These are phyloP conservation scores for Scartelaos histophorus DNA, from an alignment of 2,113 vertebrate genomes.

Conservation along the genomic window DNA sequence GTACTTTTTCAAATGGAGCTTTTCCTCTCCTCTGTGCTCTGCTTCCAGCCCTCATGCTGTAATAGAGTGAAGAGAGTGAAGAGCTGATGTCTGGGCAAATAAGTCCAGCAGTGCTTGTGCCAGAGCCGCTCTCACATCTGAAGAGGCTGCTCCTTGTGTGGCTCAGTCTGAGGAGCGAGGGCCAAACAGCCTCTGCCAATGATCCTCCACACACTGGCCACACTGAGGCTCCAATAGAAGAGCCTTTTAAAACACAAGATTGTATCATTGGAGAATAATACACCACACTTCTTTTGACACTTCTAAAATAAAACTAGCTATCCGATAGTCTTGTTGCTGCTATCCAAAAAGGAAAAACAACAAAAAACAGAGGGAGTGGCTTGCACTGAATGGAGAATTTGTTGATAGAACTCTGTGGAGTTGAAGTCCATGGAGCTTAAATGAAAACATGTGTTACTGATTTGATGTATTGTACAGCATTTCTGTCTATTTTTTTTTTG, in stretches of 20 bases:
- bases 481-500: too few species aligned
- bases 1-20: neutral
- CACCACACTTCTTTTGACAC: neutral
- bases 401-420: neutral
- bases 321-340: neutral
- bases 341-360: neutral
- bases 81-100: slow-evolving; percentile 34
- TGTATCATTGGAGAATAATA: neutral
- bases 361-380: neutral
- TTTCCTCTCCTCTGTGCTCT: neutral
- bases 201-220: slow-evolving; percentile 25
- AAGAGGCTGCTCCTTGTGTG: slow-evolving; percentile 30
- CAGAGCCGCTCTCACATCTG: slow-evolving; percentile 47
- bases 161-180: slow-evolving; percentile 56
- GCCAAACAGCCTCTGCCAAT: slow-evolving; percentile 58
- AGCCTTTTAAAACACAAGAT: slow-evolving; percentile 2
- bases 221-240: slow-evolving; percentile 8
- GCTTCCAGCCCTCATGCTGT: neutral
- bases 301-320: neutral
- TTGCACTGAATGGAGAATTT: neutral
- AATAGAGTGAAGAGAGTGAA: slow-evolving; percentile 50
- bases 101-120: slow-evolving; percentile 36
- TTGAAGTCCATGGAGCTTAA: neutral
- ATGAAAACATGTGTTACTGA: neutral
- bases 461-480: neutral